Percentiles rank a stretch among this genome's conserved stretches.
Evolutionary conservation across 92 coral and sea anemone genomes (phyloP).

Genomic region (Paragorgia papillata): DNA sequence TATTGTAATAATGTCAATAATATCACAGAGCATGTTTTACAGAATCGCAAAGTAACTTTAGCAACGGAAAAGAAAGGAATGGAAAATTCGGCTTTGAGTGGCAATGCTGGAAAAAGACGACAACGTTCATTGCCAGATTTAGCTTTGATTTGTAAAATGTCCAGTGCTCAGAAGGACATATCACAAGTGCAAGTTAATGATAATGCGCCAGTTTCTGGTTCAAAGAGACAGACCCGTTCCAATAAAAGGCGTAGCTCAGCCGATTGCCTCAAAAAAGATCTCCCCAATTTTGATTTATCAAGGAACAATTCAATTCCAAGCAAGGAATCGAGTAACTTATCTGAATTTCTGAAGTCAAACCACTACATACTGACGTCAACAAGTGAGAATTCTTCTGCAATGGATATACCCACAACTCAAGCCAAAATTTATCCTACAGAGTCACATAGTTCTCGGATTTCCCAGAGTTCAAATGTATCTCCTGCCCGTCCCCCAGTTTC

Average conservation of each 20-base stretch:
- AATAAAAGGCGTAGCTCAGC: neutral
- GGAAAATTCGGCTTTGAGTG: too few relatives aligned
- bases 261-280: too few relatives aligned
- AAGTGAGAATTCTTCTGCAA: neutral
- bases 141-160: neutral
- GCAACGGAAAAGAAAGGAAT: too few relatives aligned
- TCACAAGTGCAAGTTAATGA: neutral
- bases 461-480: too few relatives aligned
- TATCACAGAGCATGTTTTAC: too few relatives aligned
- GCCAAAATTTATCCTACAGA: neutral
- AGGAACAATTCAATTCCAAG: neutral
- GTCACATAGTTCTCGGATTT: too few relatives aligned
- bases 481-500: too few relatives aligned
- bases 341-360: neutral
- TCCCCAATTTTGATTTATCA: too few relatives aligned
- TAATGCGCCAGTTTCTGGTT: too few relatives aligned
- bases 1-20: too few relatives aligned
- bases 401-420: neutral
- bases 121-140: slow-evolving; percentile 6
- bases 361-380: neutral
- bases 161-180: neutral
- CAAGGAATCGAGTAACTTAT: neutral
- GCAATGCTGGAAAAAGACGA: neutral
- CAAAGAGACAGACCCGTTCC: too few relatives aligned
- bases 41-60: too few relatives aligned